Evolutionary conservation across 2,797 vertebrate species (phyloP).

Genomic region (Chloroceryle inda): DNA sequence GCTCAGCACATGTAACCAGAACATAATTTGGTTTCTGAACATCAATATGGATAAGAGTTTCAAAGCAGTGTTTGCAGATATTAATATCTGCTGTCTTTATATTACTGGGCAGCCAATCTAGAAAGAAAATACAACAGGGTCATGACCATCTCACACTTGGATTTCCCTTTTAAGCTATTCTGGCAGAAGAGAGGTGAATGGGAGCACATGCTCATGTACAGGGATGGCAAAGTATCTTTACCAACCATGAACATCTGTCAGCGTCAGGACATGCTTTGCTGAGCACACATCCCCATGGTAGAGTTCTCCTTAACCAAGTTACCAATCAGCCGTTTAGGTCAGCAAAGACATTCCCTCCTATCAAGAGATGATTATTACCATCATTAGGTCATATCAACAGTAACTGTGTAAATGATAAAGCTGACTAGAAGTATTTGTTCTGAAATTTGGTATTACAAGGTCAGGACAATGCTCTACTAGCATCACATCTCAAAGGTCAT

Average conservation of each 20-base stretch:
- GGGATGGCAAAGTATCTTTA: background rate
- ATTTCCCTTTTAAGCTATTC: background rate
- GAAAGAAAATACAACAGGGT: background rate
- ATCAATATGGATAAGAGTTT: background rate
- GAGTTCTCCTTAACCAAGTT: background rate
- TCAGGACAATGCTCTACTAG: conserved; percentile 28
- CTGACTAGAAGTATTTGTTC: conserved; percentile 37
- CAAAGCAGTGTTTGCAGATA: background rate
- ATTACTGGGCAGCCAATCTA: background rate
- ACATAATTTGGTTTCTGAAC: background rate
- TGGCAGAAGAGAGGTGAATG: background rate
- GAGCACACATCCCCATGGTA: rapidly evolving
- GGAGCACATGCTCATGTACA: rapidly evolving
- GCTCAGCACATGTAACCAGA: background rate
- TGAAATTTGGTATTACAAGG: conserved; percentile 24
- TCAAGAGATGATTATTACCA: background rate
- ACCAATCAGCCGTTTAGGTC: background rate
- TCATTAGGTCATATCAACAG: conserved; percentile 2
- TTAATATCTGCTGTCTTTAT: background rate
- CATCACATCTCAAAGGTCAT: background rate
- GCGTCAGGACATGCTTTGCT: background rate
- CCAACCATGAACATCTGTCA: rapidly evolving
- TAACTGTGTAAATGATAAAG: background rate
- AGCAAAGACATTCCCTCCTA: conserved; percentile 9
- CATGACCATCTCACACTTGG: background rate